Percentiles rank a stretch among this genome's conserved stretches.
phyloP scores from a whole-genome alignment of 2,113 vertebrate genomes.

The Oxygymnocypris stewartii region DNA sequence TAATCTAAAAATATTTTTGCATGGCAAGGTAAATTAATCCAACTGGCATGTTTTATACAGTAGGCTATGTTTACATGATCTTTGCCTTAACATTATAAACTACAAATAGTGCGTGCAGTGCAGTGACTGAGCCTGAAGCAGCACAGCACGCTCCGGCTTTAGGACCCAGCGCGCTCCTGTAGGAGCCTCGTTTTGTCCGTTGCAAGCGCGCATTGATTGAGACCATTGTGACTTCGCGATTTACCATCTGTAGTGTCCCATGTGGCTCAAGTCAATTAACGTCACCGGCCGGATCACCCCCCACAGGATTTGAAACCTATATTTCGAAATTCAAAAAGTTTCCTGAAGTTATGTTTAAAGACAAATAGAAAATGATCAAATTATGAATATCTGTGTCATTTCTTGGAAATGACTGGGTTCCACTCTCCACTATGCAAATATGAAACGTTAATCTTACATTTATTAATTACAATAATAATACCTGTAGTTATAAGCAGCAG shows the following conservation, averaged over 20 bases:
- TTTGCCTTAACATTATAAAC: not conserved
- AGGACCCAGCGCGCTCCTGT: slow-evolving; percentile 74
- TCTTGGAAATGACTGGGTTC: not conserved
- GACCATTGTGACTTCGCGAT: slow-evolving; percentile 86
- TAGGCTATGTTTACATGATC: not conserved
- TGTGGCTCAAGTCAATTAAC: slow-evolving; percentile 68
- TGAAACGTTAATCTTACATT: not conserved
- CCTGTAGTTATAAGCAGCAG: not conserved
- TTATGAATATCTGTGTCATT: not conserved
- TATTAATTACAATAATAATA: not conserved
- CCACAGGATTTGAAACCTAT: slow-evolving; percentile 75
- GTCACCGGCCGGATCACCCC: slow-evolving; percentile 62
- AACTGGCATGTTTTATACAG: not conserved
- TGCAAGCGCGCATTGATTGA: slow-evolving; percentile 91
- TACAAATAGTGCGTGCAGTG: not conserved
- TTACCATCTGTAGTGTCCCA: slow-evolving; percentile 92
- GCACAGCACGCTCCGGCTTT: slow-evolving; percentile 55
- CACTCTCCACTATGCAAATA: not conserved
- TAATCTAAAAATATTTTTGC: not conserved
- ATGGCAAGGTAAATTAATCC: not conserved
- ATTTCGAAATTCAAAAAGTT: not conserved
- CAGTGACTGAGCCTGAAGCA: not conserved
- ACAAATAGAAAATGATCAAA: not conserved
- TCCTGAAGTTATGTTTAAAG: not conserved
- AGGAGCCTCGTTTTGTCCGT: slow-evolving; percentile 89